Percentiles rank a stretch among this genome's conserved stretches.
Conservation (phyloP, 2,797 vertebrate species). For the Loris lydekkerianus region DNA sequence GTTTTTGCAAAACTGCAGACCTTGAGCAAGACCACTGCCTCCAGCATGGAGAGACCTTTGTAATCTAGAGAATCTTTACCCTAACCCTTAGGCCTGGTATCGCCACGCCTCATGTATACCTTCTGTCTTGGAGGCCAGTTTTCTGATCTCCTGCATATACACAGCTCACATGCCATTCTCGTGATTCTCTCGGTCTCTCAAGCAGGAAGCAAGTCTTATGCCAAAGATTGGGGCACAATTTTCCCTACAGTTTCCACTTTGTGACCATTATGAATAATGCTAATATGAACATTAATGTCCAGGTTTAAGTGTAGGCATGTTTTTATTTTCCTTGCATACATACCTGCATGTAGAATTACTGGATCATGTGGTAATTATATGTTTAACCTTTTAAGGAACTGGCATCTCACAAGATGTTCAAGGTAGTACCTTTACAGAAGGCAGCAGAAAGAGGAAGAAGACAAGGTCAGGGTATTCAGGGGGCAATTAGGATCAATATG, state of each 20-base stretch:
- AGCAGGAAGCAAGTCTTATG: too few species aligned
- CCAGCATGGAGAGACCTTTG: too few species aligned
- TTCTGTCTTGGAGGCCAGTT: too few species aligned
- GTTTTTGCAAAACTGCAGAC: too few species aligned
- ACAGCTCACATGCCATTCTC: too few species aligned
- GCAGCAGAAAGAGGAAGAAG: neutral
- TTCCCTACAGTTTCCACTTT: neutral
- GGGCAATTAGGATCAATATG: neutral
- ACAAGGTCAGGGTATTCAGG: neutral
- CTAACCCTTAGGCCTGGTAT: too few species aligned
- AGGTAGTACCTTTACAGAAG: neutral
- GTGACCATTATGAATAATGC: neutral
- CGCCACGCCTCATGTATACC: too few species aligned
- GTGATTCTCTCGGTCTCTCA: too few species aligned
- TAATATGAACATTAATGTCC: neutral
- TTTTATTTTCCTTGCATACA: constrained; percentile 45
- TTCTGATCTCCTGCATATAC: too few species aligned
- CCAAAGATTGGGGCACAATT: too few species aligned
- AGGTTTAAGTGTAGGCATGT: neutral
- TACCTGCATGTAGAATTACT: neutral
- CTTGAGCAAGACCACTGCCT: too few species aligned
- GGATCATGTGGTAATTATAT: neutral
- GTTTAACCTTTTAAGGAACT: constrained; percentile 11
- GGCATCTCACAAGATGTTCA: neutral
- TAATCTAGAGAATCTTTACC: too few species aligned